Evolutionary conservation across 2,888 invertebrate species (phyloP).

Genomic region (Ichneumoninae sp.): DNA sequence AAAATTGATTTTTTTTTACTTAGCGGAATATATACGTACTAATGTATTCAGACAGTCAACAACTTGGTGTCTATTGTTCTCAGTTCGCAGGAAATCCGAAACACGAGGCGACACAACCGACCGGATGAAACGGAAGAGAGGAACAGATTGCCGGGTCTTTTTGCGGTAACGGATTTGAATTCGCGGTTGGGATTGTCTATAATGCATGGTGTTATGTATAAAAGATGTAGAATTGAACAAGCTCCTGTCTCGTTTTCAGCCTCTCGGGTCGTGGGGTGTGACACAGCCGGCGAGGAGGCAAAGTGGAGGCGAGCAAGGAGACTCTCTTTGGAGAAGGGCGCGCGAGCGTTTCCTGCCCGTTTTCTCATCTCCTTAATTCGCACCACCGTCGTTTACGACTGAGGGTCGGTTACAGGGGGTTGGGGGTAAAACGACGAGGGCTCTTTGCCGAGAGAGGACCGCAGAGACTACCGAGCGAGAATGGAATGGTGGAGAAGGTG

Average conservation of each 20-base stretch:
- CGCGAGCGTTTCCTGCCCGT: conserved; percentile 27
- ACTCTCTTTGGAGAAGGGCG: conserved; percentile 3
- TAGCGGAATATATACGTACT: background rate
- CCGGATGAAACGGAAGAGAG: conserved; percentile 13
- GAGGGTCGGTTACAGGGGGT: conserved; percentile 6
- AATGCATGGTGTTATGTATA: conserved; percentile 12
- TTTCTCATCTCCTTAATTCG: conserved; percentile 61
- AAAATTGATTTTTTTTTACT: no score
- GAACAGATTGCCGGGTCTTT: conserved; percentile 29
- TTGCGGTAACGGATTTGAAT: conserved; percentile 36
- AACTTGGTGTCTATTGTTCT: background rate
- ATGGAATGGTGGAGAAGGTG: conserved; percentile 8
- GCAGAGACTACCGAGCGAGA: conserved; percentile 42
- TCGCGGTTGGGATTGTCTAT: conserved; percentile 1
- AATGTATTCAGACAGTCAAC: background rate
- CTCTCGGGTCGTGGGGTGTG: conserved; percentile 12
- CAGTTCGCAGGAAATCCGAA: background rate
- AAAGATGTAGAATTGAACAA: conserved; percentile 33
- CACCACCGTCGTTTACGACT: conserved; percentile 48
- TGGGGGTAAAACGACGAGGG: conserved; percentile 1
- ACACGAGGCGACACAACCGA: conserved; percentile 1
- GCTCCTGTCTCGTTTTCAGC: conserved; percentile 54
- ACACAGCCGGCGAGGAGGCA: conserved; percentile 24
- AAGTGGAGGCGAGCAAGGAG: conserved; percentile 4
- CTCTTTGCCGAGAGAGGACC: conserved; percentile 46